phyloP scores from a whole-genome alignment of 2,888 invertebrate species.

The Ceramica pisi region DNA sequence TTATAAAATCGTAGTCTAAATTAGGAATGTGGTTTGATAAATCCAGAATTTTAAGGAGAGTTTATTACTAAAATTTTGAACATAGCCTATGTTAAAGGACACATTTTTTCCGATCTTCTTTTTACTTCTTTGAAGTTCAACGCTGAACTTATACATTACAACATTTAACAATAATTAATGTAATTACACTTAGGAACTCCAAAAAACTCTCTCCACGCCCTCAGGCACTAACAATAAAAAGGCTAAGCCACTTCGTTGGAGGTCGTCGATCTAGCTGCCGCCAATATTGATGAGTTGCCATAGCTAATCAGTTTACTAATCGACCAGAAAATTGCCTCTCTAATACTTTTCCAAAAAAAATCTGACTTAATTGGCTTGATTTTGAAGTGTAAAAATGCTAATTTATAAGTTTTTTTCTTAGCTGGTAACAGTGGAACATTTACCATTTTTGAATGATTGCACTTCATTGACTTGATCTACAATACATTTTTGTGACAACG shows the following conservation, averaged over 20 bases:
- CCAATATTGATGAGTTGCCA: constrained; percentile 39
- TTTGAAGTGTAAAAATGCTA: not conserved
- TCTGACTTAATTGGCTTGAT: constrained; percentile 10
- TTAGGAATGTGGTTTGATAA: no score
- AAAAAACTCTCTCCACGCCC: constrained; percentile 7
- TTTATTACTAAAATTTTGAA: no score
- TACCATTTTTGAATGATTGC: no score
- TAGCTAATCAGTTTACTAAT: constrained; percentile 49
- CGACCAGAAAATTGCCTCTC: constrained; percentile 51
- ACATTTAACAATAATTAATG: not conserved
- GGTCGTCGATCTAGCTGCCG: constrained; percentile 46
- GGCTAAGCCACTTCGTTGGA: constrained; percentile 1
- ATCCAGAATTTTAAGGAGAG: not conserved
- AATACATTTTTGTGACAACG: not conserved
- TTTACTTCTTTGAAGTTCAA: not conserved
- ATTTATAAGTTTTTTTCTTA: not conserved
- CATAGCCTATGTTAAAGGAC: no score
- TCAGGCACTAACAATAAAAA: constrained; percentile 11
- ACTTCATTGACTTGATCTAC: no score
- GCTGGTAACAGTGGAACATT: not conserved
- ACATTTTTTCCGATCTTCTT: no score
- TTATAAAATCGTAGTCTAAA: no score
- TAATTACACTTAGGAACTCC: constrained; percentile 1
- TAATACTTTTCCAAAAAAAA: constrained; percentile 33
- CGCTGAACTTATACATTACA: not conserved